Percentiles rank a stretch among this genome's conserved stretches.
Evolutionary conservation across 2,113 vertebrate genomes (phyloP).

Genomic region (Notothenia coriiceps): DNA sequence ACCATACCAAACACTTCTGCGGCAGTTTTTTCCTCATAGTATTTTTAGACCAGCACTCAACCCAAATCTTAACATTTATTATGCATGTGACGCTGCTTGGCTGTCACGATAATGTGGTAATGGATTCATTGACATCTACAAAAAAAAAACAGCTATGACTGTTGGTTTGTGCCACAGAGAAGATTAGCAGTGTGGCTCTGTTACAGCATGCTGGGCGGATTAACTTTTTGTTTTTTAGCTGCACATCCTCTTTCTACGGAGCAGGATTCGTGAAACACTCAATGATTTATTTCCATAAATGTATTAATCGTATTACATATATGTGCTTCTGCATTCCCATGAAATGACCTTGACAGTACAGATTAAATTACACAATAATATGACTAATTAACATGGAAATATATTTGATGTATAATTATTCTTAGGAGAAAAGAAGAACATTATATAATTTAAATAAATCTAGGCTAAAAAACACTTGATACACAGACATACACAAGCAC

Average conservation of each 20-base stretch:
- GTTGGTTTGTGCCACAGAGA: neutral
- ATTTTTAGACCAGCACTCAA: neutral
- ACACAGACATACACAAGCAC: neutral
- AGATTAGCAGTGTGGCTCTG: slow-evolving; percentile 14
- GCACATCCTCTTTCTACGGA: slow-evolving; percentile 15
- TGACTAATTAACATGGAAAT: slow-evolving; percentile 32
- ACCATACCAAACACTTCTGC: neutral
- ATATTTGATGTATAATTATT: slow-evolving; percentile 12
- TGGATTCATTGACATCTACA: neutral
- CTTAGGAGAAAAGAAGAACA: neutral
- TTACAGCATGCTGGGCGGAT: neutral
- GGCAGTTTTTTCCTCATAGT: neutral
- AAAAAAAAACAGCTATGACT: neutral
- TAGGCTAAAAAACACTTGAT: no score
- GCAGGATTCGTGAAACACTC: slow-evolving; percentile 21
- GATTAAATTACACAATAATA: slow-evolving; percentile 31
- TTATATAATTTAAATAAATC: neutral
- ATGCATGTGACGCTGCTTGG: slow-evolving; percentile 2
- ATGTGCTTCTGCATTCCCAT: slow-evolving; percentile 7
- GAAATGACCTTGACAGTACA: slow-evolving; percentile 9
- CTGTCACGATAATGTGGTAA: neutral
- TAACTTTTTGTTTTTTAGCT: slow-evolving; percentile 1
- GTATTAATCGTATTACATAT: slow-evolving; percentile 22
- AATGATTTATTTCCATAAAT: slow-evolving; percentile 16
- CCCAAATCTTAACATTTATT: slow-evolving; percentile 24